Conservation (phyloP, 2,113 vertebrate species). For the Lota lota region DNA sequence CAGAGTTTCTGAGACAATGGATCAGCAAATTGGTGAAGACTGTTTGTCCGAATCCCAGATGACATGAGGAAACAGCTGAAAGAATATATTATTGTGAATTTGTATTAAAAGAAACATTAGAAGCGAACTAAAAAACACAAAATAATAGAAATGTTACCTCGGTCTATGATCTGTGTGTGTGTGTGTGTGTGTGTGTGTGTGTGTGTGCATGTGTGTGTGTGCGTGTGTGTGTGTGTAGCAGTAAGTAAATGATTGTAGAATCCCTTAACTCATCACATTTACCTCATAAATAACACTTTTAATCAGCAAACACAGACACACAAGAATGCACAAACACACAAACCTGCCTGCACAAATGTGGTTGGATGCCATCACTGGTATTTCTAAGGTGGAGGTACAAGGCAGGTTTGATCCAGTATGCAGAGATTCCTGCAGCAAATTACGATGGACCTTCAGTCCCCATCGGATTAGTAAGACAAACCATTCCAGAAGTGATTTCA, state of each 20-base stretch:
- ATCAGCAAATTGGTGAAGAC: constrained; percentile 54
- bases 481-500: background rate
- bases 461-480: no score
- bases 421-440: background rate
- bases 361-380: no score
- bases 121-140: constrained; percentile 41
- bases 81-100: constrained; percentile 51
- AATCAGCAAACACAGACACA: constrained; percentile 33
- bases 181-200: background rate
- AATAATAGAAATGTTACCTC: constrained; percentile 10
- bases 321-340: background rate
- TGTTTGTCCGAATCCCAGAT: constrained; percentile 50
- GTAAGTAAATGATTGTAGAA: constrained; percentile 11
- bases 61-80: constrained; percentile 62
- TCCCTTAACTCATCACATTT: constrained; percentile 44
- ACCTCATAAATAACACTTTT: constrained; percentile 48
- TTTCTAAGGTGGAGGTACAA: no score
- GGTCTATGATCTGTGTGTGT: constrained; percentile 13
- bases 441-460: background rate
- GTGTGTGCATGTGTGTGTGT: no score
- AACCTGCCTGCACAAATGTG: background rate
- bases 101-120: constrained; percentile 48
- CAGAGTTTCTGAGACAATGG: constrained; percentile 44
- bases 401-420: background rate
- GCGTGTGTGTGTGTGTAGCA: background rate